Conservation (phyloP, 2,888 invertebrate genomes). For the Drosophila kambysellisi region DNA sequence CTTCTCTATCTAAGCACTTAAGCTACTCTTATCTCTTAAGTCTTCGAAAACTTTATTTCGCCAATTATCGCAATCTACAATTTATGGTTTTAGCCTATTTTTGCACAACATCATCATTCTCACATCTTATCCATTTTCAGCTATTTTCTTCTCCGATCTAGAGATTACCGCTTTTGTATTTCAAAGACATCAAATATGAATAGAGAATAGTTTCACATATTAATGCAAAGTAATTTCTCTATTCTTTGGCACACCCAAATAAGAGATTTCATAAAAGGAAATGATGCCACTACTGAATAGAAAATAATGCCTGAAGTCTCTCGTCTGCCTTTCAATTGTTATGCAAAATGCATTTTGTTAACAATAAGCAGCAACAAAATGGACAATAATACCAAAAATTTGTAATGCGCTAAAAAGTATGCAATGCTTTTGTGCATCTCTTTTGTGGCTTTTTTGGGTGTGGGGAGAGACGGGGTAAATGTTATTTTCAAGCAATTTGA, state of each 20-base stretch:
- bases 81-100: too few relatives aligned
- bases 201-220: neutral
- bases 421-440: slow-evolving; percentile 15
- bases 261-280: neutral
- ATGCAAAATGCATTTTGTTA: slow-evolving; percentile 7
- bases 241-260: neutral
- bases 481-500: slow-evolving; percentile 71
- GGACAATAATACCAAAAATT: neutral
- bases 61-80: neutral
- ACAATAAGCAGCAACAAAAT: slow-evolving; percentile 10
- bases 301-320: slow-evolving; percentile 6
- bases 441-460: neutral
- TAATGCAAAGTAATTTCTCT: neutral
- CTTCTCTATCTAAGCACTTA: neutral
- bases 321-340: slow-evolving; percentile 5
- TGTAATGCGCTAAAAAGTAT: slow-evolving; percentile 5
- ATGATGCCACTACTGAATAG: neutral
- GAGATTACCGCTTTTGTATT: neutral
- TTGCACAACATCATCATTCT: neutral
- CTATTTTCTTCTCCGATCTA: neutral
- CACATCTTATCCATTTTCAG: too few relatives aligned
- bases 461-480: slow-evolving; percentile 23
- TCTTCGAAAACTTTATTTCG: neutral
- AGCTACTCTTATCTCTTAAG: neutral
- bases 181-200: neutral